Conservation (phyloP, 2,888 invertebrate species). For the Strigamia crassipes region DNA sequence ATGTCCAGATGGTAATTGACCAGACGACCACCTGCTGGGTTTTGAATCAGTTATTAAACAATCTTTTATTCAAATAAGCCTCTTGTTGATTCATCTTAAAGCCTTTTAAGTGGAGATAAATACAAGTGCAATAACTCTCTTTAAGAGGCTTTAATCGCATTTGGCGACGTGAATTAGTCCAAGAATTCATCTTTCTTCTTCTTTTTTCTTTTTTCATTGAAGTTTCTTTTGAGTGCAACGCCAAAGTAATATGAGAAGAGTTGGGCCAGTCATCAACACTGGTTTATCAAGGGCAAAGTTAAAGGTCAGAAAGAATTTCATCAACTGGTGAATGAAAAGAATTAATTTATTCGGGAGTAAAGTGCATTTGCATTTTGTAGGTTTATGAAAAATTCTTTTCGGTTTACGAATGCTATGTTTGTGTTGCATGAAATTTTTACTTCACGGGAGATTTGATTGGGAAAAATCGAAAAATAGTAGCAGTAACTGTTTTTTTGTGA, state of each 20-base stretch:
- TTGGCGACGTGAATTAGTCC: not conserved
- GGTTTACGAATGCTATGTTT: not conserved
- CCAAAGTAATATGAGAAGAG: slow-evolving; percentile 18
- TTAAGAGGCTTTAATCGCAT: not conserved
- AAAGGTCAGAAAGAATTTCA: slow-evolving; percentile 17
- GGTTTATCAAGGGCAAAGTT: slow-evolving; percentile 23
- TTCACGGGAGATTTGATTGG: not conserved
- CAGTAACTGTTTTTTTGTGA: not conserved
- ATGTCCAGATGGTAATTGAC: too few species aligned
- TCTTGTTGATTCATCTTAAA: not conserved
- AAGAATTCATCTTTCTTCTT: not conserved
- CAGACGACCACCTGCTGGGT: too few species aligned
- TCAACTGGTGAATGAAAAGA: slow-evolving; percentile 24
- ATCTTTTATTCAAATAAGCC: not conserved
- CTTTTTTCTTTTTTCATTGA: not conserved
- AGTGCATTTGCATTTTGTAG: not conserved
- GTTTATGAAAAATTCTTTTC: not conserved
- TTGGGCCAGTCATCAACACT: slow-evolving; percentile 36
- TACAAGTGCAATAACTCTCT: not conserved
- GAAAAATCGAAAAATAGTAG: not conserved
- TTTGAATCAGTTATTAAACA: not conserved
- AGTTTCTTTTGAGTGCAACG: not conserved
- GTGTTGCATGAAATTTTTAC: not conserved
- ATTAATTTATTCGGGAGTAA: not conserved
- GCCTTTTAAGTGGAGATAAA: not conserved